Evolutionary conservation across 2,888 invertebrate genomes (phyloP), one percentile per base, ranked within the genome.

Genomic region (Rhimphoctona megacephalus): DNA sequence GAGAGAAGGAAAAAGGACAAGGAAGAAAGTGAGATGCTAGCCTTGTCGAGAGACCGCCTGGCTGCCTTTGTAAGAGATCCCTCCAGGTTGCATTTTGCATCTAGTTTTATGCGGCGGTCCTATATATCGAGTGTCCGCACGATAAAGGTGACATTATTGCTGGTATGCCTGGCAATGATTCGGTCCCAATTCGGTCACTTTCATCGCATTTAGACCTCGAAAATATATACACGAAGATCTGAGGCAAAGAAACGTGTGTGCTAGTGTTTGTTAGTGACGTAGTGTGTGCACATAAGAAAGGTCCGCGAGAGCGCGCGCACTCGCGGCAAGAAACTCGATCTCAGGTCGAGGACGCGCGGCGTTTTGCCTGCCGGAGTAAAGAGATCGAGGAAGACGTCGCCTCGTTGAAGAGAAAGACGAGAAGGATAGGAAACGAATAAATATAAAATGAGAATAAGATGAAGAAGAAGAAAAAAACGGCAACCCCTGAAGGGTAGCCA

Each of bases 21-120:
- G 30, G 69, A 81, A 64, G 81, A 81, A 82, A 81, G 84, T 87
- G 79, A 82, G 79, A 87, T 79, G 74, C 46, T 77, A 88, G 89
- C 87, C n/a, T 69, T 9, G 30, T 52, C 64, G 54, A 46, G 82
- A 72, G 89, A 88, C 79, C 77, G 89, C 78, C 76, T 76, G 66
- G 73, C 90, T 90, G 91, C 92, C 94, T 94, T 94, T 94, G 94
- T 93, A 94, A 94, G 90, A 89, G 94, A 94, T 94, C 93, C 91
- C 91, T 90, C 81, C 80, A 87, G 85, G 91, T 90, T 93, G 94
- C 94, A 93, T 91, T 92, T 93, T 92, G 92, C 93, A 92, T 92
- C 92, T 90, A 90, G 89, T 89, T 86, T 43, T 54, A 57, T 57
- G 87, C 52, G 67, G 61, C 30, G 25, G n/a, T 52, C 30, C 61